Evolutionary conservation across 2,113 vertebrate genomes (phyloP).

Genomic region (Chaetura pelagica): DNA sequence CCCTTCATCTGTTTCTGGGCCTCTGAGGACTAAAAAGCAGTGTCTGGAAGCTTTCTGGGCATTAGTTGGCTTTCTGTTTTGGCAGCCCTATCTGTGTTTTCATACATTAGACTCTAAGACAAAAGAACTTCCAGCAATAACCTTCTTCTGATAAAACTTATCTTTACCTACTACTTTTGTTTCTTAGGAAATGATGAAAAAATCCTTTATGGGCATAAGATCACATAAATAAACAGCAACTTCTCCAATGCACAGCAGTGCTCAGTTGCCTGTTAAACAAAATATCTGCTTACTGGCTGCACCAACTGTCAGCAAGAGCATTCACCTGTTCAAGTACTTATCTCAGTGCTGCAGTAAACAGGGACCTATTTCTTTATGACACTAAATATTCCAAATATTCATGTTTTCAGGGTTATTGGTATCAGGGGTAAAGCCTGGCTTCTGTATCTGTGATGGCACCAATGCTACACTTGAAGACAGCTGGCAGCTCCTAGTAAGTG

Average conservation of each 20-base stretch:
- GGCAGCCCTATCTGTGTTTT: background rate
- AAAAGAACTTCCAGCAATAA: constrained; percentile 29
- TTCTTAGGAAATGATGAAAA: background rate
- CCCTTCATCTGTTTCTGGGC: constrained; percentile 31
- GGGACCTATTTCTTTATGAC: background rate
- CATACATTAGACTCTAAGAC: background rate
- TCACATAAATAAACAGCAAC: background rate
- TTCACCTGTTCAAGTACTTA: background rate
- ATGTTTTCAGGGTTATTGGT: background rate
- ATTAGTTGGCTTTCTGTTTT: constrained; percentile 16
- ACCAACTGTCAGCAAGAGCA: background rate
- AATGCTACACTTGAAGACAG: background rate
- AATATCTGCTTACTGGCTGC: background rate
- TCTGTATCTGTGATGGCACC: constrained; percentile 13
- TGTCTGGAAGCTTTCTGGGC: constrained; percentile 31
- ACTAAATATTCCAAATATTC: background rate
- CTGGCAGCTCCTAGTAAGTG: too few species aligned
- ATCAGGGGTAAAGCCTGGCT: background rate
- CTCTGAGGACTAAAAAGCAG: constrained; percentile 8
- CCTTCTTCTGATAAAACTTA: background rate
- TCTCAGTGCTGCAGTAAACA: background rate
- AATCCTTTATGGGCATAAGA: background rate
- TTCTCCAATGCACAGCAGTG: background rate
- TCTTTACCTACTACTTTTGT: background rate
- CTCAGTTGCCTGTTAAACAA: background rate